A percentile compares a stretch with the other conserved stretches of the same genome.
Conservation (phyloP, 2,113 vertebrate species). For the Loxodonta africana region DNA sequence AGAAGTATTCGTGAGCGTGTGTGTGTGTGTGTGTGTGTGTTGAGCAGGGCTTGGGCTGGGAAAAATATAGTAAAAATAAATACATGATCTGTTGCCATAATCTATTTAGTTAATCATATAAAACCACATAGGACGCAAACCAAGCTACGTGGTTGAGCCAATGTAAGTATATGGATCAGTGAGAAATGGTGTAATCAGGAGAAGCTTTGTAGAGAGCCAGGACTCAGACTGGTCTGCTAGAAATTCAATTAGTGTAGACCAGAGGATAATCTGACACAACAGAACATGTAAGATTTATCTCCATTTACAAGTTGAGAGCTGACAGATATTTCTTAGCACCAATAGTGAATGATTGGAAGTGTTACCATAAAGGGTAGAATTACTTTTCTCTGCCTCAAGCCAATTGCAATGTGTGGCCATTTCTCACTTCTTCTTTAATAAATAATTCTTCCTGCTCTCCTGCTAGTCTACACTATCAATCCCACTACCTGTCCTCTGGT, state of each 20-base stretch:
- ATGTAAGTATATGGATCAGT: neutral
- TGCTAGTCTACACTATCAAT: neutral
- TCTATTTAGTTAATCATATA: neutral
- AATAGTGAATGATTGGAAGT: neutral
- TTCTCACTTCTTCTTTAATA: neutral
- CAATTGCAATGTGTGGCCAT: neutral
- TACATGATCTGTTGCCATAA: neutral
- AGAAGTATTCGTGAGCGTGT: too few relatives aligned
- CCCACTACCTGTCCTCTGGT: neutral
- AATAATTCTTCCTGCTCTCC: neutral
- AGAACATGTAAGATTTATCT: constrained; percentile 67
- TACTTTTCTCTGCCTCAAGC: constrained; percentile 39
- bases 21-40: fast-evolving
- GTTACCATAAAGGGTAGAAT: constrained; percentile 12
- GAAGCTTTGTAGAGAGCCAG: constrained; percentile 8
- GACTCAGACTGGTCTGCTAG: neutral
- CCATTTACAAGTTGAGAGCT: constrained; percentile 49
- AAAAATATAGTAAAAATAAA: neutral
- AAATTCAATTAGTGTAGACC: constrained; percentile 57
- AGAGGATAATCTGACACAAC: constrained; percentile 17
- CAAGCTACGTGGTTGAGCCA: neutral
- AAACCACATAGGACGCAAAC: neutral
- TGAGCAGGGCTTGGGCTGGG: neutral
- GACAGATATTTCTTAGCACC: constrained; percentile 46
- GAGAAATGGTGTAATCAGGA: neutral